A percentile compares a stretch with the other conserved stretches of the same genome.
Evolutionary conservation across 35 echinoderm and acorn worm genomes (phyloP).

Genomic region (Patiria miniata): DNA sequence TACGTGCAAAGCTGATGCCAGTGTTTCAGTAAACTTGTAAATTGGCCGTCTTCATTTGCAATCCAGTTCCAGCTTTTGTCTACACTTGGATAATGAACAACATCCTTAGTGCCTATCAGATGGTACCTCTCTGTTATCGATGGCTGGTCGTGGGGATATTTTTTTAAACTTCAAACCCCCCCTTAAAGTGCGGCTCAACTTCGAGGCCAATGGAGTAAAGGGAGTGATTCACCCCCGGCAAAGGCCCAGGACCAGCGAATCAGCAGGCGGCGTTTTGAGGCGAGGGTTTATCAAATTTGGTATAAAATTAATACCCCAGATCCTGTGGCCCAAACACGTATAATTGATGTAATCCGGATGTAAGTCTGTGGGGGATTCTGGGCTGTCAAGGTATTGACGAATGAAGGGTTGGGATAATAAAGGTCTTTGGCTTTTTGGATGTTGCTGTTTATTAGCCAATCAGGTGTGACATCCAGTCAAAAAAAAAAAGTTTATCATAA

Average conservation of each 20-base stretch:
- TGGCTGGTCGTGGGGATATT: too few relatives aligned
- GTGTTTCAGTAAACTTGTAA: too few relatives aligned
- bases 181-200: conserved; percentile 17
- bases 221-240: not conserved
- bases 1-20: too few relatives aligned
- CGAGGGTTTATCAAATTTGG: not conserved
- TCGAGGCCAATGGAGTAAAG: not conserved
- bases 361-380: not conserved
- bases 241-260: not conserved
- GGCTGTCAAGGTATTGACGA: too few relatives aligned
- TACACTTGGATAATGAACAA: conserved; percentile 12
- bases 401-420: too few relatives aligned
- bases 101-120: not conserved
- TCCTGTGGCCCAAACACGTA: not conserved
- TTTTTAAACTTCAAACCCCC: not conserved
- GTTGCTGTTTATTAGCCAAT: too few relatives aligned
- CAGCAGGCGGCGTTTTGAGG: not conserved
- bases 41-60: too few relatives aligned
- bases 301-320: conserved; percentile 1
- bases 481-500: too few relatives aligned
- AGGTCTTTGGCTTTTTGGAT: too few relatives aligned
- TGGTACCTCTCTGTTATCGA: not conserved
- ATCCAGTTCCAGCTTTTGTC: not conserved
- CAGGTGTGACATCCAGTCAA: too few relatives aligned
- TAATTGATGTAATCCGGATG: conserved; percentile 33